Conservation (phyloP, 2,888 invertebrate species). For the Drosophila mayaguana region DNA sequence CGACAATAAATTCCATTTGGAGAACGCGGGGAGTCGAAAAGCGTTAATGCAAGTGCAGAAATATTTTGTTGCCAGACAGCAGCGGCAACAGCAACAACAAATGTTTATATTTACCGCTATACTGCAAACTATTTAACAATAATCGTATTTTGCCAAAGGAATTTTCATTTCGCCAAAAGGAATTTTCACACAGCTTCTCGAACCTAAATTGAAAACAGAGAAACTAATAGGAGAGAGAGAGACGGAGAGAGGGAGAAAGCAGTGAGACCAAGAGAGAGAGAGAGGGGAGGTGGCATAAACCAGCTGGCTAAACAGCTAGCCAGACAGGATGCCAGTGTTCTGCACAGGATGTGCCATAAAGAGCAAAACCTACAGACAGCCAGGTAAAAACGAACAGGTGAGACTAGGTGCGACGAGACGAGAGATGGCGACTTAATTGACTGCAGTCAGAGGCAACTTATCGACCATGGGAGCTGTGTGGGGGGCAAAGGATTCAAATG, state of each 20-base stretch:
- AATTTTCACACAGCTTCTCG: slow-evolving; percentile 52
- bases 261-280: slow-evolving; percentile 27
- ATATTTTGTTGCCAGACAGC: slow-evolving; percentile 55
- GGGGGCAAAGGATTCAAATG: slow-evolving; percentile 29
- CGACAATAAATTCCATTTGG: slow-evolving; percentile 67
- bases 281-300: slow-evolving; percentile 70
- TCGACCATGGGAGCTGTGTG: slow-evolving; percentile 14
- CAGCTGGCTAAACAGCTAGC: slow-evolving; percentile 74
- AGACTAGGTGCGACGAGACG: neutral
- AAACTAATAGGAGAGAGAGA: slow-evolving; percentile 23
- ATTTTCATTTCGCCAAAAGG: slow-evolving; percentile 75
- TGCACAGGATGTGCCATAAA: slow-evolving; percentile 69
- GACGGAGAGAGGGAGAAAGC: slow-evolving; percentile 2
- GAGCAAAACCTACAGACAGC: slow-evolving; percentile 64
- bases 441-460: slow-evolving; percentile 51
- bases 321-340: slow-evolving; percentile 46
- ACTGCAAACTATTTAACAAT: slow-evolving; percentile 56
- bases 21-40: neutral
- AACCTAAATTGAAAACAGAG: slow-evolving; percentile 51
- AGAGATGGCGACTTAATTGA: slow-evolving; percentile 45
- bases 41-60: slow-evolving; percentile 65
- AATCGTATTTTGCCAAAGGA: slow-evolving; percentile 47
- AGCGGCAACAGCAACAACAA: slow-evolving; percentile 7
- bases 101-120: slow-evolving; percentile 18
- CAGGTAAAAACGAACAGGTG: slow-evolving; percentile 25